Evolutionary conservation across 2,888 invertebrate species (phyloP), one percentile per base, ranked within the genome.

Genomic region (Trichopoda pennipes): DNA sequence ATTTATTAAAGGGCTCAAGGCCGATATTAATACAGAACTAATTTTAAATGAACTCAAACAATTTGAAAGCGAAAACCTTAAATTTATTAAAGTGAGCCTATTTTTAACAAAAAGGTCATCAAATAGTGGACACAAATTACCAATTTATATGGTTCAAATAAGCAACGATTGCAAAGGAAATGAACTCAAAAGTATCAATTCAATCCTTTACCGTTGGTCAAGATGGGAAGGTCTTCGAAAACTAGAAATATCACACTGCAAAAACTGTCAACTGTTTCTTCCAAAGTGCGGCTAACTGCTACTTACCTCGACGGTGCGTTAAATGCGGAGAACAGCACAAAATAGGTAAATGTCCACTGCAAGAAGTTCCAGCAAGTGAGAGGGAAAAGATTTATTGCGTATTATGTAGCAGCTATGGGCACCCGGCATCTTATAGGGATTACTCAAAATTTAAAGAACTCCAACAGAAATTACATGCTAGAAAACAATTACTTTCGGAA

Each of bases 111-210:
- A 44, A 47, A 58, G 14, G 14, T 28, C 49, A 2, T 21, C 17
- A 9, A 32, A 17, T 6, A 35, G 58, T 35, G 44, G 35, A 3
- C 38, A 17, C 58, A 28, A 35, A 58, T 58, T 58, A 1, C 49
- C 49, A 44, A 70, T n/a, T 70, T 38, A 68, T 42, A 53, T 82
- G 42, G 58, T 78, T 8, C 78, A 81, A 64, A 69, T 74, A 63
- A 70, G 28, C 3, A 23, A 55, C 17, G 75, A 81, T n/a, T 61
- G 73, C 42, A 69, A 58, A 19, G 42, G 53, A 35, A 49, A 19
- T 14, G 28, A 49, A n/a, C 12, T 17, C 1, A 44, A 32, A 49
- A 10, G 3, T 12, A 35, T 58, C 3, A 35, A 58, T 4, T 17
- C 17, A 35, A 35, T 35, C 12, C 58, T 58, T 16, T 23, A 53